These are phyloP conservation scores for Buphagus erythrorhynchus DNA, from an alignment of 2,797 vertebrate genomes.

Conservation along the genomic window DNA sequence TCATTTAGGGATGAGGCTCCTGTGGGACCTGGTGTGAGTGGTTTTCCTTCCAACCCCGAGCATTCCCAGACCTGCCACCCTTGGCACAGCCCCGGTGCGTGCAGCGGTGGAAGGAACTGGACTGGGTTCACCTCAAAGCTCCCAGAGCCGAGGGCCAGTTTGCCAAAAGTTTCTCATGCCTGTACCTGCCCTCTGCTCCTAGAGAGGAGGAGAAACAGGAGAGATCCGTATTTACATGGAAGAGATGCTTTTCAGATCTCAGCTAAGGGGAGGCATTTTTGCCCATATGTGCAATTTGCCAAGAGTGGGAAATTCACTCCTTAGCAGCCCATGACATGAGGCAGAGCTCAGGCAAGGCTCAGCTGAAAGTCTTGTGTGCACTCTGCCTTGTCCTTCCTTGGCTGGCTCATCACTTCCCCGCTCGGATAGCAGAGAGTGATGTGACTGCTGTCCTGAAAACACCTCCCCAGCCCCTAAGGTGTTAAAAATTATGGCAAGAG, in stretches of 20 bases:
- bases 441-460: neutral
- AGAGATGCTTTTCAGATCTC: neutral
- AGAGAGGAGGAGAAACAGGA: neutral
- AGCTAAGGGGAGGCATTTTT: neutral
- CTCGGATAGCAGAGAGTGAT: neutral
- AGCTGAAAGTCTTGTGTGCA: neutral
- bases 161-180: neutral
- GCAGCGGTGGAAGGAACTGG: neutral
- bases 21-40: neutral
- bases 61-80: neutral
- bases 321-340: neutral
- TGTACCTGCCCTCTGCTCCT: neutral
- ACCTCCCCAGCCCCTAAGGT: neutral
- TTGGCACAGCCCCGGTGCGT: fast-evolving
- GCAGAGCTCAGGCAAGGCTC: neutral
- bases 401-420: neutral
- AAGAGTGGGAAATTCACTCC: neutral
- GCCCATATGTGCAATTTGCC: neutral
- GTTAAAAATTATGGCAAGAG: neutral
- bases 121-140: neutral
- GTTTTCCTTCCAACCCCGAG: neutral
- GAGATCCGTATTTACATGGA: neutral
- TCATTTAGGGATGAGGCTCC: neutral
- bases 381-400: fast-evolving
- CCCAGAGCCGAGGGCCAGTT: neutral